Evolutionary conservation across 2,113 vertebrate species (phyloP), one percentile per base, ranked within the genome.

Genomic region (Plectropomus leopardus): DNA sequence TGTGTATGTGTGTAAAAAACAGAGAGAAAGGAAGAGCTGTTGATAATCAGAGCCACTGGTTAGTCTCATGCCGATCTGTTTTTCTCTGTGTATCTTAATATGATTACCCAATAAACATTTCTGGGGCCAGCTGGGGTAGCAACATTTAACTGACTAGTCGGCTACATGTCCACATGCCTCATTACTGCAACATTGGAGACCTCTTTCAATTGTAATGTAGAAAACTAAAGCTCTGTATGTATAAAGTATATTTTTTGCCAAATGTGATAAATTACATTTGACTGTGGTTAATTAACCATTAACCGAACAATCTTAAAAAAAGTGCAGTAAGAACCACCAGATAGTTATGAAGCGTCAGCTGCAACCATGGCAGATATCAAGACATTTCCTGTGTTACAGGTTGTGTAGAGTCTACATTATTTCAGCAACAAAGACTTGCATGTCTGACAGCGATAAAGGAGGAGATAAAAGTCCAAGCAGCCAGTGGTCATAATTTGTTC

Each of bases 381-480:
- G 17, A 53, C 47, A 53, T 42, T 30, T 13, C 11, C 4, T 3
- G 10, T 50, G 21, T 42, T 28, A 63, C 47, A 53, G n/a, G 1
- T 9, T 15, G 48, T 72, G 45, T 30, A 30, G 24, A 58, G 40
- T 36, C n/a, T n/a, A n/a, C 28, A 50, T 53, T 4, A 54, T 47
- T 77, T 78, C 44, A 44, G 75, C 60, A 48, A 14, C 10, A n/a
- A 7, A 24, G 36, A 30, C 8, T 36, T 19, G 30, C 23, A 58
- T 47, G 16, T 55, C 7, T 54, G 14, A 65, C 60, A 65, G 36
- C 5, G 3, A 24, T 42, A 4, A 57, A n/a, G n/a, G n/a, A n/a
- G n/a, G 11, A 48, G 23, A 73, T 89, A 66, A 32, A 77, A 64
- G 58, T 70, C 26, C 40, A 65, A 69, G 74, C 45, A 69, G 42